Evolutionary conservation across 2,797 vertebrate genomes (phyloP).

Genomic region (Neomorphus geoffroyi): DNA sequence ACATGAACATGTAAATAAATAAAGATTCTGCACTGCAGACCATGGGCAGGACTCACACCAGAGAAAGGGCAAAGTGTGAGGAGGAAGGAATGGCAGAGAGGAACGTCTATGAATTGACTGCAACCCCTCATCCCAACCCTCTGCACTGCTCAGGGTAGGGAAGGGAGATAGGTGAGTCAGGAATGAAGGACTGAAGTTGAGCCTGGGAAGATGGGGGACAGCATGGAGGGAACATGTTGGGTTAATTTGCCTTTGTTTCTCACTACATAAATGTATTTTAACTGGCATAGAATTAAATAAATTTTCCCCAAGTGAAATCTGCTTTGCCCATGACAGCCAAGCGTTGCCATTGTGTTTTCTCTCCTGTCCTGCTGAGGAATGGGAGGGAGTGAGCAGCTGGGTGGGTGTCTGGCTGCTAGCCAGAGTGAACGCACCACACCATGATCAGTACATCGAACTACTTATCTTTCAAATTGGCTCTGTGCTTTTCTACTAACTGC

Average conservation of each 20-base stretch:
- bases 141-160: fast-evolving
- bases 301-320: not conserved
- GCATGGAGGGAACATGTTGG: not conserved
- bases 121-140: not conserved
- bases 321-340: not conserved
- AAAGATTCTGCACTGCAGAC: not conserved
- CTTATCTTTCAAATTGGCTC: not conserved
- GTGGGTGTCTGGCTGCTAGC: not conserved
- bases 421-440: not conserved
- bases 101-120: not conserved
- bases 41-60: not conserved
- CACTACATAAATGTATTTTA: not conserved
- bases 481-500: not conserved
- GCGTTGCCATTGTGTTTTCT: not conserved
- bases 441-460: not conserved
- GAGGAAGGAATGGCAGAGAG: not conserved
- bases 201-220: not conserved
- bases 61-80: not conserved
- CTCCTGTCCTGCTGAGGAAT: not conserved
- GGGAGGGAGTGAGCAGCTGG: fast-evolving
- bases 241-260: not conserved
- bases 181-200: not conserved
- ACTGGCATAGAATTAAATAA: not conserved
- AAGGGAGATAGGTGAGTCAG: not conserved
- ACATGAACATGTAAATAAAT: not conserved